Conservation (phyloP, 2,797 vertebrate genomes). For the Smutsia gigantea region DNA sequence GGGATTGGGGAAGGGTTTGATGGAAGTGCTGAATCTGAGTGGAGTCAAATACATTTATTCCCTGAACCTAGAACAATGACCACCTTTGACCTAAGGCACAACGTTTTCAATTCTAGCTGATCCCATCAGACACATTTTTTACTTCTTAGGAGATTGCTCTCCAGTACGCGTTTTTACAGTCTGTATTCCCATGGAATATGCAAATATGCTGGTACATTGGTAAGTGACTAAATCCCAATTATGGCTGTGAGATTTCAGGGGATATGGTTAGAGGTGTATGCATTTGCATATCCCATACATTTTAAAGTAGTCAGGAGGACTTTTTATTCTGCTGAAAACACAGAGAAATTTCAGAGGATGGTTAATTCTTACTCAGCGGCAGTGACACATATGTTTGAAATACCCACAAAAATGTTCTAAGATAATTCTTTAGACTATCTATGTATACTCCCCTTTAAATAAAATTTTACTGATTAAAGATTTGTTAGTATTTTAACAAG, state of each 20-base stretch:
- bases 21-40: neutral
- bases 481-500: slow-evolving; percentile 82
- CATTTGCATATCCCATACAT: neutral
- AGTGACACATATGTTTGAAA: neutral
- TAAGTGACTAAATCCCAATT: neutral
- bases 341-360: neutral
- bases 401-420: slow-evolving; percentile 21
- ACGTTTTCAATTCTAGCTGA: neutral
- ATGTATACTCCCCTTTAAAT: slow-evolving; percentile 78
- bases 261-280: neutral
- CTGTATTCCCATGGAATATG: neutral
- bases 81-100: neutral
- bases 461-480: slow-evolving; percentile 83
- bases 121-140: neutral
- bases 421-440: slow-evolving; percentile 78
- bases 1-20: neutral
- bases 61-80: neutral
- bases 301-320: neutral
- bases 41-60: neutral
- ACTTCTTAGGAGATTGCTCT: neutral
- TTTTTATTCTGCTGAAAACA: neutral
- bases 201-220: neutral
- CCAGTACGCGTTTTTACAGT: neutral
- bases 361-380: neutral
- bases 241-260: neutral